phyloP scores from a whole-genome alignment of 1,140 invertebrate species.

The Drosophila sulfurigaster region DNA sequence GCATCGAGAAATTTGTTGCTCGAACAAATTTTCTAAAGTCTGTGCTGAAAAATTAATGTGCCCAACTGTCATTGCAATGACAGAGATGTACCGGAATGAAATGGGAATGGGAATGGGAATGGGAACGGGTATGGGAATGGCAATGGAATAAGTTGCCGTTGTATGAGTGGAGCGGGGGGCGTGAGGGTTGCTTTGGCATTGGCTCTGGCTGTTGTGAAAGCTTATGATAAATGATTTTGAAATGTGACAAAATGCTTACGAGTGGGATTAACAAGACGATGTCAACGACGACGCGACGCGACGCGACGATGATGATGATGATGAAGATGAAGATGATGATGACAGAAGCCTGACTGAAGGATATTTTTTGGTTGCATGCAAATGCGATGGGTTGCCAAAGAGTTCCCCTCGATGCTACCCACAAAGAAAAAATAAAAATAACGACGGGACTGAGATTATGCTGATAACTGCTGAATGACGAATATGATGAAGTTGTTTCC shows the following conservation, averaged over 20 bases:
- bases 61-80: constrained; percentile 79
- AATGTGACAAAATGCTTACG: constrained; percentile 83
- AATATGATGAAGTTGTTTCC: constrained; percentile 64
- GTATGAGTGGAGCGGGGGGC: constrained; percentile 22
- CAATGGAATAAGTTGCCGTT: constrained; percentile 8
- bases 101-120: constrained; percentile 34
- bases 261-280: constrained; percentile 71
- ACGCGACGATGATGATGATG: constrained; percentile 9
- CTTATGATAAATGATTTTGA: constrained; percentile 83
- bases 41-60: constrained; percentile 81
- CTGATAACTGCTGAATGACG: constrained; percentile 43
- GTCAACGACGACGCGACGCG: constrained; percentile 19
- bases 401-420: constrained; percentile 45
- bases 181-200: constrained; percentile 55
- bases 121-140: constrained; percentile 15
- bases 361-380: constrained; percentile 22
- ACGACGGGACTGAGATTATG: constrained; percentile 46
- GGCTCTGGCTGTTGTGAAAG: constrained; percentile 66
- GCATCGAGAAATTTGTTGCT: constrained; percentile 67
- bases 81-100: constrained; percentile 63
- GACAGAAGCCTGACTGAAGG: constrained; percentile 37
- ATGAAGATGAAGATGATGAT: constrained; percentile 34
- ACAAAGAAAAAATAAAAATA: neutral
- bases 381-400: constrained; percentile 36
- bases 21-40: constrained; percentile 78